Evolutionary conservation across 2,797 vertebrate genomes (phyloP).

Genomic region (Enteromius thamalakanensis): DNA sequence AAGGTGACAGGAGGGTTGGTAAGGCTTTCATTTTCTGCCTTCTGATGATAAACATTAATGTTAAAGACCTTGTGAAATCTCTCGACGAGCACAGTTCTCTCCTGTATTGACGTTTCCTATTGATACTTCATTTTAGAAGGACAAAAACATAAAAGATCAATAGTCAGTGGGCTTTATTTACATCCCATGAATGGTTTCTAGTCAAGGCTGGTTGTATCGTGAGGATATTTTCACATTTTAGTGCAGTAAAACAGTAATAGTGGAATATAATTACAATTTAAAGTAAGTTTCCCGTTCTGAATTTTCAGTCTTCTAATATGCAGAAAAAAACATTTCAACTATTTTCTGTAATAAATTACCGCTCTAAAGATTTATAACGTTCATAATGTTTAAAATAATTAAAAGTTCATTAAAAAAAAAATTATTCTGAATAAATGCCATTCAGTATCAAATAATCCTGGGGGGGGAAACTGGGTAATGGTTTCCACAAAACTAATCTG

Average conservation of each 20-base stretch:
- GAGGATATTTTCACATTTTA: background rate
- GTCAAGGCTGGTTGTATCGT: background rate
- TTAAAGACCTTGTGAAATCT: constrained; percentile 20
- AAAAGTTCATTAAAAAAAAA: too few species aligned
- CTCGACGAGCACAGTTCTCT: background rate
- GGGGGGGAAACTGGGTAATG: background rate
- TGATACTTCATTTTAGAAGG: background rate
- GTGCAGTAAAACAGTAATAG: background rate
- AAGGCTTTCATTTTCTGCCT: constrained; percentile 20
- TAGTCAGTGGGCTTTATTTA: background rate
- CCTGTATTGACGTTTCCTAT: background rate
- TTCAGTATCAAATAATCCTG: background rate
- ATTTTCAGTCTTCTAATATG: background rate
- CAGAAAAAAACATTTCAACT: background rate
- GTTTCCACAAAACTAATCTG: background rate
- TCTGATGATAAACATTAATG: background rate
- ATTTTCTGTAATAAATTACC: too few species aligned
- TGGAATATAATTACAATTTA: background rate
- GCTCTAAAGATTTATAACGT: too few species aligned
- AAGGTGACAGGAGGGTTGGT: background rate
- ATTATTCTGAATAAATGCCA: too few species aligned
- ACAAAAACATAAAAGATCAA: constrained; percentile 3
- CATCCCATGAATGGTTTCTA: background rate
- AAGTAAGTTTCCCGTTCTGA: too few species aligned
- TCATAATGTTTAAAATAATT: too few species aligned